Evolutionary conservation across 92 coral and sea anemone genomes (phyloP).

Genomic region (Epizoanthus ramosus): DNA sequence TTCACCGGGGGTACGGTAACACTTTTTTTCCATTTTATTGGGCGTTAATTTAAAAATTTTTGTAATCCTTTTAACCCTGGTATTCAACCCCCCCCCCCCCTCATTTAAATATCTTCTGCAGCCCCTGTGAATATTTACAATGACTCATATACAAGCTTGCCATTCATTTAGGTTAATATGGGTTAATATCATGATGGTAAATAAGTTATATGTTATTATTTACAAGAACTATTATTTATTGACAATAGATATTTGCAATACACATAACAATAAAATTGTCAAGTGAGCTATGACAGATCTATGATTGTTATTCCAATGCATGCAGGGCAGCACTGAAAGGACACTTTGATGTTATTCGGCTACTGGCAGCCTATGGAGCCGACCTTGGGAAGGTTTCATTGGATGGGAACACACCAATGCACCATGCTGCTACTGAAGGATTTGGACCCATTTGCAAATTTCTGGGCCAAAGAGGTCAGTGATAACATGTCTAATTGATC

Average conservation of each 20-base stretch:
- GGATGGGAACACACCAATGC: slow-evolving; percentile 91
- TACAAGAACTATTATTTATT: too few relatives aligned
- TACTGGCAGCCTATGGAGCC: slow-evolving; percentile 94
- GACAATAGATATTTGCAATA: background rate
- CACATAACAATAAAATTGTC: background rate
- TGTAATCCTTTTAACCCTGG: too few relatives aligned
- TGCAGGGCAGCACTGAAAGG: slow-evolving; percentile 87
- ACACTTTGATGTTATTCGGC: slow-evolving; percentile 90
- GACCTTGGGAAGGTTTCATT: slow-evolving; percentile 88
- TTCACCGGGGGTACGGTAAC: too few relatives aligned
- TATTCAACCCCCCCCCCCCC: too few relatives aligned
- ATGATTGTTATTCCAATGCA: background rate
- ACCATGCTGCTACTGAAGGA: slow-evolving; percentile 85
- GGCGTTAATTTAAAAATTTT: too few relatives aligned
- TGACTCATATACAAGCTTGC: too few relatives aligned
- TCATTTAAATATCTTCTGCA: too few relatives aligned
- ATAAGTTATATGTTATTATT: too few relatives aligned
- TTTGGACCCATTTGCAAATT: slow-evolving; percentile 93
- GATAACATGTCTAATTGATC: background rate
- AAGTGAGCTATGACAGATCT: background rate
- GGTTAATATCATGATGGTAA: too few relatives aligned
- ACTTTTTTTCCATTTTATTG: too few relatives aligned
- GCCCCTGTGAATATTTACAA: too few relatives aligned
- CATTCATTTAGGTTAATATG: too few relatives aligned
- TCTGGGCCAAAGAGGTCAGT: slow-evolving; percentile 87